Conservation (phyloP, 2,888 invertebrate genomes). For the Lasioglossum figueresi region DNA sequence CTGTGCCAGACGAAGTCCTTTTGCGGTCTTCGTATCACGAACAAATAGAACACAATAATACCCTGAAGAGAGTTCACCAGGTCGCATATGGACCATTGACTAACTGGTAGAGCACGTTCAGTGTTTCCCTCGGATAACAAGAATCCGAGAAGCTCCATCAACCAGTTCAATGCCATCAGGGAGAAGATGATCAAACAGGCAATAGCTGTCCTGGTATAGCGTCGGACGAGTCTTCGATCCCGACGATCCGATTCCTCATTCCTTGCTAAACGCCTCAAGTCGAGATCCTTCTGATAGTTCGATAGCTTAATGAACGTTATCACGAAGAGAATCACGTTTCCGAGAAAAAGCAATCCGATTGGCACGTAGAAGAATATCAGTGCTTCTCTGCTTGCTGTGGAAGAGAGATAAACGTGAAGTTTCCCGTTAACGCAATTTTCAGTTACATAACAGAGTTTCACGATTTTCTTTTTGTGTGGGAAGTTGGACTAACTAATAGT, state of each 20-base stretch:
- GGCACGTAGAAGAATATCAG: conserved; percentile 88
- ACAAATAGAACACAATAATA: conserved; percentile 88
- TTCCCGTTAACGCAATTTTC: background rate
- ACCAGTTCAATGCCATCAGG: conserved; percentile 90
- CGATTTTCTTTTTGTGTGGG: no score
- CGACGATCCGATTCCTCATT: conserved; percentile 78
- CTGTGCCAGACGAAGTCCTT: conserved; percentile 77
- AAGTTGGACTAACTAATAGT: background rate
- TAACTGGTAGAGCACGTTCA: no score
- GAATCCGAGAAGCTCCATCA: conserved; percentile 83
- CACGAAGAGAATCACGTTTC: conserved; percentile 86
- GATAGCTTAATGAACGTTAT: conserved; percentile 85
- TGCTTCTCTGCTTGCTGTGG: conserved; percentile 86
- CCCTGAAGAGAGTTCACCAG: conserved; percentile 90
- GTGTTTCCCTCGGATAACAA: no score
- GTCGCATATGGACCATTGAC: conserved; percentile 87
- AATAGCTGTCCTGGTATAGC: conserved; percentile 83
- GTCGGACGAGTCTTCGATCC: conserved; percentile 80
- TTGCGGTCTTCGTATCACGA: conserved; percentile 84
- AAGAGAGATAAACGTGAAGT: background rate
- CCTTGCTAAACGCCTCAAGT: conserved; percentile 83
- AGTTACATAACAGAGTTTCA: background rate
- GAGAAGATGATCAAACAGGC: conserved; percentile 87
- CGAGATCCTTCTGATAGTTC: conserved; percentile 84
- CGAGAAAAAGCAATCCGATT: conserved; percentile 85